phyloP scores from a whole-genome alignment of 2,888 invertebrate species.

The Nymphalis c-album region DNA sequence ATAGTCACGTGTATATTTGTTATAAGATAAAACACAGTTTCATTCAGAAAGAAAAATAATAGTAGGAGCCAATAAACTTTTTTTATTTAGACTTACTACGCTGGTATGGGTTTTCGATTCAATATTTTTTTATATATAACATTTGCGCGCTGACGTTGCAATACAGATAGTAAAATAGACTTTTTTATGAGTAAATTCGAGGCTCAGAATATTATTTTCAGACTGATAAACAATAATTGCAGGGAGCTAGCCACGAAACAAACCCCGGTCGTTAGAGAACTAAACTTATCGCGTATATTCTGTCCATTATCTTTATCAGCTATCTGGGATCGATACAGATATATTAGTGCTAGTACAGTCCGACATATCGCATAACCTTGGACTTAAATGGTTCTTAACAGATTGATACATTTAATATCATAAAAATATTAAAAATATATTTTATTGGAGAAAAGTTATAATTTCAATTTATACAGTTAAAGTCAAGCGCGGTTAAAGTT shows the following conservation, averaged over 20 bases:
- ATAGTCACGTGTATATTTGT: background rate
- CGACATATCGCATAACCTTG: constrained; percentile 25
- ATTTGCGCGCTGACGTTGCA: constrained; percentile 14
- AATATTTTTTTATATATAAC: background rate
- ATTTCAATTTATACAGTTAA: background rate
- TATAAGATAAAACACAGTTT: background rate
- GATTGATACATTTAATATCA: too few species aligned
- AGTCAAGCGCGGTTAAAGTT: constrained; percentile 11
- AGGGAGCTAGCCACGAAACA: constrained; percentile 29
- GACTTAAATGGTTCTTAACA: constrained; percentile 12
- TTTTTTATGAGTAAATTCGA: constrained; percentile 3
- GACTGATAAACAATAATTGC: constrained; percentile 24
- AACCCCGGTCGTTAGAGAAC: constrained; percentile 50
- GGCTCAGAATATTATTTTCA: constrained; percentile 11
- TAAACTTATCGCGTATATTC: constrained; percentile 57
- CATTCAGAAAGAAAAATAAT: background rate
- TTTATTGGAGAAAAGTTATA: background rate
- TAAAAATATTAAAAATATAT: constrained; percentile 1
- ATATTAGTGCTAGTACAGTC: constrained; percentile 29
- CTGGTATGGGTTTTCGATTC: background rate
- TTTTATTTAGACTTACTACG: too few species aligned
- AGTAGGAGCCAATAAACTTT: background rate
- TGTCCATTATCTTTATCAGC: constrained; percentile 51
- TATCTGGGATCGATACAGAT: constrained; percentile 63
- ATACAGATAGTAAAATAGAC: constrained; percentile 14